phyloP scores from a whole-genome alignment of 2,797 vertebrate species.

The Threskiornis aethiopicus region DNA sequence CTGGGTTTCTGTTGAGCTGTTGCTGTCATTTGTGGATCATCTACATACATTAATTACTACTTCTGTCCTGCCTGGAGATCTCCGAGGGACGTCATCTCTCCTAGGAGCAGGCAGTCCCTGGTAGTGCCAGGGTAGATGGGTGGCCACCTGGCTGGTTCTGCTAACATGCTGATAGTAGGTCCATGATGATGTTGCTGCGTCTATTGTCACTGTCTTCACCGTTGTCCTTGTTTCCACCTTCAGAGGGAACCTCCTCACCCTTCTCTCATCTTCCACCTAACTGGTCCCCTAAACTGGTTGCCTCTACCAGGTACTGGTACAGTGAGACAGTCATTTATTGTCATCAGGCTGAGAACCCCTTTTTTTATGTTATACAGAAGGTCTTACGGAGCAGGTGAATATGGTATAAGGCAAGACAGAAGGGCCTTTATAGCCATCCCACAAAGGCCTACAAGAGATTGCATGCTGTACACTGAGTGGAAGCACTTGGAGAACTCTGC shows the following conservation, averaged over 20 bases:
- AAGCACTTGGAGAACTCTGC: background rate
- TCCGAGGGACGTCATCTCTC: background rate
- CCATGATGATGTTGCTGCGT: background rate
- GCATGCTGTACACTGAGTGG: background rate
- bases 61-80: background rate
- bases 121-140: background rate
- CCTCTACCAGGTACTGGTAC: background rate
- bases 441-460: background rate
- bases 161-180: background rate
- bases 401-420: background rate
- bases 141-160: background rate
- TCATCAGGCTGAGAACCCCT: background rate
- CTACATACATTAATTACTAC: background rate
- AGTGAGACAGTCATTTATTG: background rate
- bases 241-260: background rate
- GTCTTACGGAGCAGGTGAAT: background rate
- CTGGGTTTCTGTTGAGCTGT: background rate
- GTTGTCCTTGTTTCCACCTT: background rate
- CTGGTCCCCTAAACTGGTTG: background rate
- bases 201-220: background rate
- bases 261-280: background rate
- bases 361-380: background rate
- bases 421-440: background rate
- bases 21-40: background rate
- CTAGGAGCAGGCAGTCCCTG: background rate